These are phyloP conservation scores for Caenorhabditis sp. DNA, from an alignment of 2,888 invertebrate genomes.

Conservation along the genomic window DNA sequence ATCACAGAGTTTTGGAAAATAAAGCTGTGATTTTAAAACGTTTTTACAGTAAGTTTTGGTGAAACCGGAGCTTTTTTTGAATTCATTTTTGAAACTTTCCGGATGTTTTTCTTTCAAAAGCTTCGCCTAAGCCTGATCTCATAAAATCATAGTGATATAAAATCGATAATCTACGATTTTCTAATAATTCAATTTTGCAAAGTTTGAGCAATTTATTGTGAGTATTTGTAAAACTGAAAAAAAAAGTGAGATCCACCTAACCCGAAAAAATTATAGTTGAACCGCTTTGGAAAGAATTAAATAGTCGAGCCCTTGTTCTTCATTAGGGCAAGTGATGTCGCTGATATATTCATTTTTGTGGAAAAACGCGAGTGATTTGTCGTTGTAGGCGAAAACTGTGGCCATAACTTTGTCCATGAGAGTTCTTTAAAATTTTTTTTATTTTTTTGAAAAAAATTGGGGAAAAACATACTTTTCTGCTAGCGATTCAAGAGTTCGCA, in stretches of 20 bases:
- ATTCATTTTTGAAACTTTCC: too few species aligned
- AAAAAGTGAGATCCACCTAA: background rate
- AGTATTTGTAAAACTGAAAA: background rate
- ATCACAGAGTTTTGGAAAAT: background rate
- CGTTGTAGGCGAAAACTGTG: conserved; percentile 64
- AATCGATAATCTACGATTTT: too few species aligned
- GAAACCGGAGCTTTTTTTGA: too few species aligned
- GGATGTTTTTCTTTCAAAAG: too few species aligned
- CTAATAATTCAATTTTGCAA: too few species aligned
- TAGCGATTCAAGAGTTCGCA: conserved; percentile 81
- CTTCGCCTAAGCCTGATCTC: too few species aligned
- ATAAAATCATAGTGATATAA: too few species aligned
- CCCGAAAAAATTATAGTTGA: background rate
- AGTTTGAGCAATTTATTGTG: background rate
- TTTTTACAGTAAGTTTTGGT: too few species aligned
- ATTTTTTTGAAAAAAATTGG: background rate
- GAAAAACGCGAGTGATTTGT: conserved; percentile 61
- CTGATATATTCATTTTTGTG: conserved; percentile 57
- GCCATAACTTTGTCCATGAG: conserved; percentile 64
- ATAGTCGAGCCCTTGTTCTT: conserved; percentile 49
- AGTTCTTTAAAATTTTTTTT: conserved; percentile 36
- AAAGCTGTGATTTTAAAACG: too few species aligned
- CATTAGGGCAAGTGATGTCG: conserved; percentile 52
- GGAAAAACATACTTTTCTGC: conserved; percentile 73
- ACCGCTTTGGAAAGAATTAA: conserved; percentile 48